These are phyloP conservation scores for Bombus turneri DNA, from an alignment of 1,140 invertebrate genomes.

Conservation along the genomic window DNA sequence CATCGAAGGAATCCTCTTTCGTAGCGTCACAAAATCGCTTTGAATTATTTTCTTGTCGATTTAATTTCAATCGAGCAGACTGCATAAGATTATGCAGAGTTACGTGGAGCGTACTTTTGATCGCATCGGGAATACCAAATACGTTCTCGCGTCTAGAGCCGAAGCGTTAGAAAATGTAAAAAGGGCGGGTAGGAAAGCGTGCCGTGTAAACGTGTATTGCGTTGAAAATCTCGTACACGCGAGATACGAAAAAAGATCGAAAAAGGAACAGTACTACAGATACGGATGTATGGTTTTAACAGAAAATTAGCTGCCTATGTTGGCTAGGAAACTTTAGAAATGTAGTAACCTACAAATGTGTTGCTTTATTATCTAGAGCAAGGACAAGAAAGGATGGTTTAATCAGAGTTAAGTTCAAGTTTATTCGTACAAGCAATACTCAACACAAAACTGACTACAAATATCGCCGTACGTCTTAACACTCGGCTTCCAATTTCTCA, in stretches of 20 bases:
- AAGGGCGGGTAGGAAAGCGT: background rate
- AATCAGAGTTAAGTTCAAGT: no score
- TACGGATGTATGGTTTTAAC: background rate
- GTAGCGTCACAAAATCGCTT: background rate
- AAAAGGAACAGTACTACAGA: no score
- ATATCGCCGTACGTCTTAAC: no score
- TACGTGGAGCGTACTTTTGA: background rate
- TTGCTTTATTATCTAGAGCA: no score
- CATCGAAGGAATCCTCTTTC: background rate
- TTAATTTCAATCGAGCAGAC: slow-evolving; percentile 35
- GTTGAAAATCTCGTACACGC: slow-evolving; percentile 2
- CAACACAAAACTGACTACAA: no score
- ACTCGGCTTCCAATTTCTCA: no score
- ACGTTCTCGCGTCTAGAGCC: background rate
- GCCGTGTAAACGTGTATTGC: background rate
- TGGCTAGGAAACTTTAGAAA: background rate
- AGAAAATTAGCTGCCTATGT: no score
- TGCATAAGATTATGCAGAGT: background rate
- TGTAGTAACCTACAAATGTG: no score
- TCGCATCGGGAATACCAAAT: slow-evolving; percentile 23
- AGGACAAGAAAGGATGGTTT: no score
- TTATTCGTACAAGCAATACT: no score
- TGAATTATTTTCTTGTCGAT: slow-evolving; percentile 41
- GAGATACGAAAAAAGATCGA: background rate
- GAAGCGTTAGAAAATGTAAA: slow-evolving; percentile 10